Evolutionary conservation across 2,888 invertebrate species (phyloP).

Genomic region (Itoplectis maculator): DNA sequence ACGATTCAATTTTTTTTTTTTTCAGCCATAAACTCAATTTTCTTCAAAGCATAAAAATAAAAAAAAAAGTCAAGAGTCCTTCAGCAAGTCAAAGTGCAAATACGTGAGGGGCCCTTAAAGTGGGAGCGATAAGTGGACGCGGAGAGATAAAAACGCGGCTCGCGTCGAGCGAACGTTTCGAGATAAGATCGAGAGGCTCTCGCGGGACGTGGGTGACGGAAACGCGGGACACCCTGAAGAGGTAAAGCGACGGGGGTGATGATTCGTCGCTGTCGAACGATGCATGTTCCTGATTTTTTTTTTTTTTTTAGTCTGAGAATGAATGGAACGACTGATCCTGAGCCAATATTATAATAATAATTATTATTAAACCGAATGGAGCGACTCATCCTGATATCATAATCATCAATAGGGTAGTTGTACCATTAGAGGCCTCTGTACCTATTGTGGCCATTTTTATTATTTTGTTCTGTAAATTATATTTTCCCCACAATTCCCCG

Average conservation of each 20-base stretch:
- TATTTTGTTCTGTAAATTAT: too few species aligned
- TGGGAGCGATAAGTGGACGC: slow-evolving; percentile 5
- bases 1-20: not conserved
- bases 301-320: not conserved
- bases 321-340: not conserved
- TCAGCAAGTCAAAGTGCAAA: slow-evolving; percentile 28
- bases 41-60: not conserved
- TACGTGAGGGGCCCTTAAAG: slow-evolving; percentile 32
- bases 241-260: slow-evolving; percentile 6
- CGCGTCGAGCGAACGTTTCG: slow-evolving; percentile 7
- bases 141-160: slow-evolving; percentile 38
- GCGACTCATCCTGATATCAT: too few species aligned
- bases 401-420: too few species aligned
- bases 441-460: too few species aligned
- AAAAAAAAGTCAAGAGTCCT: not conserved
- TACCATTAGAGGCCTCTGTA: too few species aligned
- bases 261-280: not conserved
- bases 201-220: not conserved
- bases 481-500: too few species aligned
- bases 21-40: not conserved
- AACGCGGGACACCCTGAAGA: slow-evolving; percentile 25
- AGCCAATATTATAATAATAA: too few species aligned
- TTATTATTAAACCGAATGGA: too few species aligned
- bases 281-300: not conserved
- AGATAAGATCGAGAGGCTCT: slow-evolving; percentile 55